phyloP scores from a whole-genome alignment of 2,888 invertebrate genomes.

The Agrochola macilenta region DNA sequence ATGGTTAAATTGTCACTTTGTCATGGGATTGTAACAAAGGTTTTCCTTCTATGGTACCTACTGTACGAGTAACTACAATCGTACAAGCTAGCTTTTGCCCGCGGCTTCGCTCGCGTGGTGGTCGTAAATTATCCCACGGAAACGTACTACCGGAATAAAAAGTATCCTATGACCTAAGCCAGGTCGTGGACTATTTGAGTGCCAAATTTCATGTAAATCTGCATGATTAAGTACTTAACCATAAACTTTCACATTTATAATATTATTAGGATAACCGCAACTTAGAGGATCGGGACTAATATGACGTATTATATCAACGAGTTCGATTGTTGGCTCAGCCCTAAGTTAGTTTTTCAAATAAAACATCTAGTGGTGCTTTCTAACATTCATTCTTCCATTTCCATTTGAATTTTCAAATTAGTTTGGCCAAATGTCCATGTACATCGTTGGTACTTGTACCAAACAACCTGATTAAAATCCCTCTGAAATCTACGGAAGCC shows the following conservation, averaged over 20 bases:
- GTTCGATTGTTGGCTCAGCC: neutral
- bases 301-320: neutral
- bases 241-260: neutral
- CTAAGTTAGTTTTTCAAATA: neutral
- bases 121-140: neutral
- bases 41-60: neutral
- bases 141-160: neutral
- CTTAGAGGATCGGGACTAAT: neutral
- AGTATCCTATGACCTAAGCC: neutral
- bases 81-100: neutral
- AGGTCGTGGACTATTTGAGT: neutral
- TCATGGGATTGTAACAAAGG: constrained; percentile 18
- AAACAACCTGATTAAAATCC: constrained; percentile 46
- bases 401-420: neutral
- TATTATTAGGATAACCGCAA: neutral
- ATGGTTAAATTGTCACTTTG: constrained; percentile 28
- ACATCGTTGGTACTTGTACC: neutral
- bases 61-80: neutral
- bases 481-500: constrained; percentile 75
- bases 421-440: neutral
- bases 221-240: neutral
- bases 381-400: neutral
- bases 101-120: neutral
- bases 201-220: neutral
- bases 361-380: neutral